Evolutionary conservation across 1,140 invertebrate genomes (phyloP), one percentile per base, ranked within the genome.

Genomic region (Nephila pilipes): DNA sequence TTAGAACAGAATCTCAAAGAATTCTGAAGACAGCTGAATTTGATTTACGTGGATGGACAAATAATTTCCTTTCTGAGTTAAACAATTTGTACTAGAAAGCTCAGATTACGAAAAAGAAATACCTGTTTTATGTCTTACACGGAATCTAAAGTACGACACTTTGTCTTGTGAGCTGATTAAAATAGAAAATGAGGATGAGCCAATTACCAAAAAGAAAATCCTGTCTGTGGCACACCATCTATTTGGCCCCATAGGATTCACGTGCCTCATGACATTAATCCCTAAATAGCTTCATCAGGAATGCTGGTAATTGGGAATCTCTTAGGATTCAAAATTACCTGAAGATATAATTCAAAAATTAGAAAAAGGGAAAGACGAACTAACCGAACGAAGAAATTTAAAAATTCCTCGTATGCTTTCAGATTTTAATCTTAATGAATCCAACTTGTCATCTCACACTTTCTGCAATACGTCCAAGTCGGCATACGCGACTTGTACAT

Each of bases 131-230:
- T n/a, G n/a, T n/a, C n/a, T n/a, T n/a, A n/a, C n/a, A n/a, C n/a
- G n/a, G n/a, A n/a, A n/a, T n/a, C n/a, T n/a, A n/a, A n/a, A n/a
- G n/a, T n/a, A n/a, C n/a, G n/a, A n/a, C n/a, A n/a, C n/a, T n/a
- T n/a, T n/a, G n/a, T n/a, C n/a, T n/a, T n/a, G n/a, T n/a, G n/a
- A n/a, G n/a, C n/a, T n/a, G n/a, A n/a, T n/a, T n/a, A n/a, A n/a
- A n/a, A n/a, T n/a, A n/a, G n/a, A n/a, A n/a, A n/a, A n/a, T n/a
- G n/a, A n/a, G n/a, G n/a, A n/a, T n/a, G n/a, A n/a, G n/a, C n/a
- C n/a, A n/a, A n/a, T n/a, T n/a, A n/a, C n/a, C n/a, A 85, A 58
- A 85, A 5, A 18, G 1, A 85, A 55, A 85, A 85, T 85, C n/a
- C 14, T 85, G 18, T 85, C 55, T 60, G 29, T 29, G 25, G 25